phyloP scores from a whole-genome alignment of 2,113 vertebrate genomes.

The Chloroceryle aenea region DNA sequence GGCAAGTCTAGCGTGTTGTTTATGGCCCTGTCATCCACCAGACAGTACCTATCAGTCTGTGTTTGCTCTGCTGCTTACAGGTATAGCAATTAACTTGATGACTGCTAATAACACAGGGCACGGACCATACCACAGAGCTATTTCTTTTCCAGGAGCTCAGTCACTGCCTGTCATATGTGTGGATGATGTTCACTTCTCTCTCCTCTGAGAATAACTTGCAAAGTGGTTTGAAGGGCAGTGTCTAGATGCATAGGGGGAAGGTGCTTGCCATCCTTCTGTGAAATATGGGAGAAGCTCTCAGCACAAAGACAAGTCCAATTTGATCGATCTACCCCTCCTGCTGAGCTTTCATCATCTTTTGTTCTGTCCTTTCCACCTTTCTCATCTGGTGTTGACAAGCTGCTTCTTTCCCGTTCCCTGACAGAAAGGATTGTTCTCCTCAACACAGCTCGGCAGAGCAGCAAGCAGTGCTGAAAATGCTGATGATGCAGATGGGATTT shows the following conservation, averaged over 20 bases:
- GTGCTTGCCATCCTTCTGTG: not conserved
- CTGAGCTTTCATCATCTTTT: not conserved
- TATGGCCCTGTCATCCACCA: not conserved
- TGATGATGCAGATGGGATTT: not conserved
- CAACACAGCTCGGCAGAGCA: not conserved
- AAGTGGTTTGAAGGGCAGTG: not conserved
- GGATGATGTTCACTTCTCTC: not conserved
- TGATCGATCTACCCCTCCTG: fast-evolving
- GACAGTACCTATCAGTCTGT: not conserved
- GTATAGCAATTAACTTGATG: not conserved
- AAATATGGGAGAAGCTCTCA: not conserved
- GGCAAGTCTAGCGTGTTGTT: not conserved
- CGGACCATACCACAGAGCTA: fast-evolving
- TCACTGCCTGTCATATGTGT: not conserved
- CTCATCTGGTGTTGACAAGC: not conserved
- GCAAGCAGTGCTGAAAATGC: not conserved
- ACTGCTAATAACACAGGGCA: not conserved
- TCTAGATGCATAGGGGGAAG: not conserved
- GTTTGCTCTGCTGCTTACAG: not conserved
- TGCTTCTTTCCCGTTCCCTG: not conserved
- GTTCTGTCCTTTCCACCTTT: not conserved
- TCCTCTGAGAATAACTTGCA: not conserved
- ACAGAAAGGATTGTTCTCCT: not conserved
- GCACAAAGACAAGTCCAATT: fast-evolving
- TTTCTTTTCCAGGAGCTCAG: not conserved